A percentile compares a stretch with the other conserved stretches of the same genome.
Conservation (phyloP, 2,113 vertebrate species). For the Dolichallabes microphthalmus region DNA sequence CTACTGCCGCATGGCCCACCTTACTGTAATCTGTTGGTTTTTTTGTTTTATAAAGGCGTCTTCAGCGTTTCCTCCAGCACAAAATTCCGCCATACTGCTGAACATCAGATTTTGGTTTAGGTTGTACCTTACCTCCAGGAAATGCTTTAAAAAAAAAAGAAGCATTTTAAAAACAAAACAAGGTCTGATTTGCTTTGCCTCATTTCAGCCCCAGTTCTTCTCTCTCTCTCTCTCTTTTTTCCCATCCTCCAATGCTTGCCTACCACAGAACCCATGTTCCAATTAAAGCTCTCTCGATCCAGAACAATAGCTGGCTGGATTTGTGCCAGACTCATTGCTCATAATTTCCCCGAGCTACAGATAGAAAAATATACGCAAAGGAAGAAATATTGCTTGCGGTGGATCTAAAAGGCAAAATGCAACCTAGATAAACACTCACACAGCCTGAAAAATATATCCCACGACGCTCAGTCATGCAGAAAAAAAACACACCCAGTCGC, state of each 20-base stretch:
- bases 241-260: background rate
- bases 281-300: constrained; percentile 20
- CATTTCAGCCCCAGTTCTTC: background rate
- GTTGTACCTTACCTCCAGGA: no score
- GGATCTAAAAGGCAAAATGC: background rate
- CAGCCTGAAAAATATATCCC: background rate
- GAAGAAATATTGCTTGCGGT: background rate
- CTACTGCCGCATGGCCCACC: constrained; percentile 42
- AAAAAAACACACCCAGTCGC: background rate
- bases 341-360: constrained; percentile 17
- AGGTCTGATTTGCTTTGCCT: background rate
- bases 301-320: constrained; percentile 26
- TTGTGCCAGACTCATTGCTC: constrained; percentile 7
- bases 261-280: constrained; percentile 13
- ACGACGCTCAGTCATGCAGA: background rate
- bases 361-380: background rate
- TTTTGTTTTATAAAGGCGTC: constrained; percentile 36
- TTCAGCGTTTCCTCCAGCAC: background rate
- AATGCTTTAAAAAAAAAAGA: background rate
- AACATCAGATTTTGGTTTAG: background rate
- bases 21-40: constrained; percentile 40
- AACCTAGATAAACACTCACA: background rate
- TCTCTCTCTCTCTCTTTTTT: no score
- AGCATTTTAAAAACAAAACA: background rate
- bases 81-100: background rate